Evolutionary conservation across 2,888 invertebrate genomes (phyloP).

Genomic region (Pasiphila rectangulata): DNA sequence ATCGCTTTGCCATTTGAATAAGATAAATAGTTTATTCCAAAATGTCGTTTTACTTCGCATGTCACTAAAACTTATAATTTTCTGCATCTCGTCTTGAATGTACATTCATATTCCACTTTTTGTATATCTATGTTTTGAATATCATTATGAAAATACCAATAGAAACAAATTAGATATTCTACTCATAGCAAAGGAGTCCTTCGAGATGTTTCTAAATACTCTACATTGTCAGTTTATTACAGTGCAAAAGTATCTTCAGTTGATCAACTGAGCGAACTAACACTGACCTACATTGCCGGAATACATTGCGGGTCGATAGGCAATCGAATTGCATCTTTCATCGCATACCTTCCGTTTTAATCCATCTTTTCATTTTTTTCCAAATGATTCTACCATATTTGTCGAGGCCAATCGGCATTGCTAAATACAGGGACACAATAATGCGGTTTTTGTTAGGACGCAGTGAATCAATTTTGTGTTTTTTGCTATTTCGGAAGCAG

Average conservation of each 20-base stretch:
- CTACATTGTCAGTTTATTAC: background rate
- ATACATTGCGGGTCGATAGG: slow-evolving; percentile 59
- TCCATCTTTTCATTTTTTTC: slow-evolving; percentile 50
- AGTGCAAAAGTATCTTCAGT: no score
- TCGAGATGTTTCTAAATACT: background rate
- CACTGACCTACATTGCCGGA: slow-evolving; percentile 68
- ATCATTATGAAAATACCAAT: no score
- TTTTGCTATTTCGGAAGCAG: slow-evolving; percentile 79
- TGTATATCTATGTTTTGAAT: no score
- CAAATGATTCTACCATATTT: slow-evolving; percentile 72
- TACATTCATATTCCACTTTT: no score
- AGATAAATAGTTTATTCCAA: no score
- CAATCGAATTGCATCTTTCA: slow-evolving; percentile 48
- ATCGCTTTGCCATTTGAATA: no score
- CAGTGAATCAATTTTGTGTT: slow-evolving; percentile 72
- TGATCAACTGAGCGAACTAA: slow-evolving; percentile 34
- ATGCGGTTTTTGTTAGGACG: slow-evolving; percentile 63
- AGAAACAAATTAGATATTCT: no score
- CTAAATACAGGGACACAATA: slow-evolving; percentile 65
- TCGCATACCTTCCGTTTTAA: slow-evolving; percentile 20
- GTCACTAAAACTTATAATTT: no score
- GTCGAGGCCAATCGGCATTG: slow-evolving; percentile 63
- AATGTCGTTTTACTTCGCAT: no score
- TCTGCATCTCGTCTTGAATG: no score
- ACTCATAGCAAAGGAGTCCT: background rate